Conservation (phyloP, 2,113 vertebrate genomes). For the Xenopus laevis region DNA sequence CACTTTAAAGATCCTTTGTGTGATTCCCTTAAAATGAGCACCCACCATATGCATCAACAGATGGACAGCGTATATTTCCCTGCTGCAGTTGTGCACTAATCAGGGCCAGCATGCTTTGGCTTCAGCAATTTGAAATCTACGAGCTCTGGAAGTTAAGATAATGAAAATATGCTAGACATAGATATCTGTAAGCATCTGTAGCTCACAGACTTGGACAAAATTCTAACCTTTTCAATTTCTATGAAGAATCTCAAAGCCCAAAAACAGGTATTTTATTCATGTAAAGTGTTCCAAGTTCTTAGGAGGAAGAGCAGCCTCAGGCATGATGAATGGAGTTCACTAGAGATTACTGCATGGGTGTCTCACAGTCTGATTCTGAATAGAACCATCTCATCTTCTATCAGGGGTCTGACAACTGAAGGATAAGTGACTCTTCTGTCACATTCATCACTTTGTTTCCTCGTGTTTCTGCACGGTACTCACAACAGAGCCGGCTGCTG, state of each 20-base stretch:
- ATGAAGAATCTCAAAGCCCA: background rate
- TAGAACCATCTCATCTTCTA: slow-evolving; percentile 34
- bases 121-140: too few species aligned
- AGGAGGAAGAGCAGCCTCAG: slow-evolving; percentile 1
- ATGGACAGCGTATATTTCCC: too few species aligned
- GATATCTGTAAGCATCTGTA: too few species aligned
- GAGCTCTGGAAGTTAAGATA: too few species aligned
- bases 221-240: too few species aligned
- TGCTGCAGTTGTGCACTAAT: too few species aligned
- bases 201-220: too few species aligned
- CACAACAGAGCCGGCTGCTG: slow-evolving; percentile 32
- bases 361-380: slow-evolving; percentile 9
- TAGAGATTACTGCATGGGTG: slow-evolving; percentile 16
- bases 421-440: slow-evolving; percentile 37
- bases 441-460: slow-evolving; percentile 19
- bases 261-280: slow-evolving; percentile 23
- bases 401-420: slow-evolving; percentile 39
- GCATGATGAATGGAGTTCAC: slow-evolving; percentile 26
- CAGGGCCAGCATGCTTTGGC: too few species aligned
- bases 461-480: slow-evolving; percentile 27
- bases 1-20: too few species aligned
- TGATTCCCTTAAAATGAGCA: too few species aligned
- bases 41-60: too few species aligned
- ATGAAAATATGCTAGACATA: too few species aligned
- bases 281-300: slow-evolving; percentile 6